Conservation (phyloP, 2,797 vertebrate genomes). For the Esox lucius region DNA sequence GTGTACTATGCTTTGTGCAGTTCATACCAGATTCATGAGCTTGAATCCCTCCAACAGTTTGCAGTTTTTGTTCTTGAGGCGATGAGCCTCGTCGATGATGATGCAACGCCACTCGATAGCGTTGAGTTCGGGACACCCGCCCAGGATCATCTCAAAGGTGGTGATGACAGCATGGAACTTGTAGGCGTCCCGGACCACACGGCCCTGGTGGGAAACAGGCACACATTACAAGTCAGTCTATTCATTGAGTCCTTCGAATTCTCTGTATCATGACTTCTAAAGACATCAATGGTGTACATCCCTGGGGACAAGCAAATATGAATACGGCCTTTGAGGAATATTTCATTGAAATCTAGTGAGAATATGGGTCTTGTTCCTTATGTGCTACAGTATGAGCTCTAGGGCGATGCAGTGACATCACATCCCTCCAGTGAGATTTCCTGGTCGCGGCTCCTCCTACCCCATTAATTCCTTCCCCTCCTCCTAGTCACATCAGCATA, state of each 20-base stretch:
- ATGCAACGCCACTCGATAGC: constrained; percentile 97
- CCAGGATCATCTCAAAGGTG: constrained; percentile 99
- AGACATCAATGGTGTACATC: not conserved
- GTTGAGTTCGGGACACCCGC: constrained; percentile 95
- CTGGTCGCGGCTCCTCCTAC: constrained; percentile 49
- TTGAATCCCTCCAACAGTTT: constrained; percentile 97
- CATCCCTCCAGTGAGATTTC: constrained; percentile 63
- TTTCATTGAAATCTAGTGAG: not conserved
- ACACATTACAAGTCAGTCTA: constrained; percentile 9
- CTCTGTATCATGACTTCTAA: not conserved
- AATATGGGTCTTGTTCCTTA: not conserved
- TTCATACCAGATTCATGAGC: constrained; percentile 93
- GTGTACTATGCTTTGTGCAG: not conserved
- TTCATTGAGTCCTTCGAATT: not conserved
- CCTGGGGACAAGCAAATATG: not conserved
- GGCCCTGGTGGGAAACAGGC: constrained; percentile 73
- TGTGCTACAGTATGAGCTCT: constrained; percentile 37
- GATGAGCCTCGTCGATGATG: constrained; percentile 97
- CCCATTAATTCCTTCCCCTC: constrained; percentile 25
- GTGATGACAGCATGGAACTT: constrained; percentile 96
- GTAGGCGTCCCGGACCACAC: constrained; percentile 86
- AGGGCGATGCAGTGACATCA: constrained; percentile 64
- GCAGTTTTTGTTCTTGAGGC: constrained; percentile 99
- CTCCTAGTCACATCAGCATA: constrained; percentile 58
- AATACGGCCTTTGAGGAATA: not conserved